A percentile compares a stretch with the other conserved stretches of the same genome.
Evolutionary conservation across 1,140 invertebrate species (phyloP).

Genomic region (Cotesia vestalis): DNA sequence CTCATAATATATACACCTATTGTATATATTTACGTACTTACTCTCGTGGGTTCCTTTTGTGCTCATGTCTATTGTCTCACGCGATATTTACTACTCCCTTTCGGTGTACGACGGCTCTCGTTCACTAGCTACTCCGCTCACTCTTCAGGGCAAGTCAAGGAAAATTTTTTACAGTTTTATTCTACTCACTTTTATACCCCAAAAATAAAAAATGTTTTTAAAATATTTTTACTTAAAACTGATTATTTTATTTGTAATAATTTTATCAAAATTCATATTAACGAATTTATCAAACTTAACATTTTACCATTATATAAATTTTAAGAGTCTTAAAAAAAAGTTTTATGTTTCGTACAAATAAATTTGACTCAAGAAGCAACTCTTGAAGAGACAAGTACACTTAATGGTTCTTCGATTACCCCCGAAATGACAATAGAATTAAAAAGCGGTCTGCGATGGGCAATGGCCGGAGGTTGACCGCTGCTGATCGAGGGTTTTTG

Average conservation of each 20-base stretch:
- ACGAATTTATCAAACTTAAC: too few relatives aligned
- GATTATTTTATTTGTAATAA: too few relatives aligned
- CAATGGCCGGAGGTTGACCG: conserved; percentile 48
- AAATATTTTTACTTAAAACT: too few relatives aligned
- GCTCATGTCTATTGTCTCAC: conserved; percentile 50
- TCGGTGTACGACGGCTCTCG: conserved; percentile 28
- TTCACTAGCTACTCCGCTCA: background rate
- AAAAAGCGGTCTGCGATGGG: conserved; percentile 51
- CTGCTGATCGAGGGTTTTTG: conserved; percentile 55
- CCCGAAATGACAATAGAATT: conserved; percentile 61
- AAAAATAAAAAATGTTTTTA: too few relatives aligned
- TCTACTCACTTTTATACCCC: background rate
- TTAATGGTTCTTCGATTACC: conserved; percentile 59
- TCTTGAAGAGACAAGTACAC: background rate
- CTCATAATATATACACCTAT: background rate
- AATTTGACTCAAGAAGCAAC: background rate
- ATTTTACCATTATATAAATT: too few relatives aligned
- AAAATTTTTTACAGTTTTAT: background rate
- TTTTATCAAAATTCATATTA: too few relatives aligned
- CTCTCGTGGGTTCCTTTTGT: conserved; percentile 51
- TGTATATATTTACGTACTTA: conserved; percentile 8
- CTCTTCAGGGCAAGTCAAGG: background rate
- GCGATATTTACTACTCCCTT: conserved; percentile 51
- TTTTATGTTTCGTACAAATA: background rate
- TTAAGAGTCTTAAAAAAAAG: too few relatives aligned